Conservation (phyloP, 2,797 vertebrate genomes). For the Chaetophractus vellerosus region DNA sequence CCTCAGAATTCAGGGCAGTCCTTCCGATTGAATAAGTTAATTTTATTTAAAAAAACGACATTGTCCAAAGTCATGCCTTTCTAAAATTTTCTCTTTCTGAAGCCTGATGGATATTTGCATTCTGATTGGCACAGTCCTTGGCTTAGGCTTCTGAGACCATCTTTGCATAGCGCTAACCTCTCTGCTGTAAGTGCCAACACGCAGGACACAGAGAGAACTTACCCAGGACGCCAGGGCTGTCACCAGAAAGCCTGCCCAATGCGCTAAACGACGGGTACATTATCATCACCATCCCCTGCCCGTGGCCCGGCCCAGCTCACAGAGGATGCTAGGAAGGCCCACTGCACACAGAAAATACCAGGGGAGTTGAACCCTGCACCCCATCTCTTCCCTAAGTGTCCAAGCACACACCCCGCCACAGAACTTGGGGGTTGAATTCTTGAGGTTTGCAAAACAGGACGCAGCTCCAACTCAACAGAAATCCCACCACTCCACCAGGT, state of each 20-base stretch:
- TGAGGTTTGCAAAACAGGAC: neutral
- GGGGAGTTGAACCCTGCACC: neutral
- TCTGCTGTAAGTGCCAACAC: neutral
- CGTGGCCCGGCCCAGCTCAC: neutral
- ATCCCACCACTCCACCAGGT: neutral
- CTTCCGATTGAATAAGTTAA: neutral
- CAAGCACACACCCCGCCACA: neutral
- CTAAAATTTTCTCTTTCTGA: neutral
- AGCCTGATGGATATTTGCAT: neutral
- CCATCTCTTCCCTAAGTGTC: neutral
- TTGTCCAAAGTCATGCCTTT: neutral
- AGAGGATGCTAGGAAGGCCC: neutral
- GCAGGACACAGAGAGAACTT: too few relatives aligned
- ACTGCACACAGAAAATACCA: neutral
- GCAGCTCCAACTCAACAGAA: neutral
- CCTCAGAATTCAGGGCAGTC: neutral
- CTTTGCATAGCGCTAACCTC: neutral
- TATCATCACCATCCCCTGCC: too few relatives aligned
- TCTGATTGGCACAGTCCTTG: neutral
- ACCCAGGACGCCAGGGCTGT: neutral
- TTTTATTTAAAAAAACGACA: neutral
- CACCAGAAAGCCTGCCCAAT: too few relatives aligned
- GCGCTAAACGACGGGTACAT: rapidly evolving
- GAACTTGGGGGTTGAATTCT: neutral
- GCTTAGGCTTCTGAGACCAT: neutral